Evolutionary conservation across 2,113 vertebrate genomes (phyloP), one percentile per base, ranked within the genome.

Genomic region (Diphyllodes magnificus): DNA sequence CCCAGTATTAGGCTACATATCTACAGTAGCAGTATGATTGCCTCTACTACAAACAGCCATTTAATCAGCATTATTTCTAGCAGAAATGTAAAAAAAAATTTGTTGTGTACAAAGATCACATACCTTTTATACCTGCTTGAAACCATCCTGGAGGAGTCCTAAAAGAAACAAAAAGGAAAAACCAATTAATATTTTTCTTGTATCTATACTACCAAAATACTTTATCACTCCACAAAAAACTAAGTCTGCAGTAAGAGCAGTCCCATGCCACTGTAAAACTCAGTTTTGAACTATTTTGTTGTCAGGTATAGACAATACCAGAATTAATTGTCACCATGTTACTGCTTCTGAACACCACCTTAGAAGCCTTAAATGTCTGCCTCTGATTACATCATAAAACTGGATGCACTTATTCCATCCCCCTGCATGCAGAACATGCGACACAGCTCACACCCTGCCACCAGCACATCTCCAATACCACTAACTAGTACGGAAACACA

Each of bases 71-170:
- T 71, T 47, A 53, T 30, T 90, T 88, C 53, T 60, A 20, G 10
- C 7, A 90, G 16, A 90, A 70, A 57, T 16, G 2, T 39, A 65
- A 63, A 64, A 68, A 9, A 73, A 73, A 8, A 2, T 9, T 9
- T 40, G 14, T 18, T 73, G 12, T 40, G 30, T 49, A 71, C 9
- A 47, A 90, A 83, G 31, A 83, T 84, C 15, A 40, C 98, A 98
- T 98, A 99, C 99, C 99, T 99, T 97, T 99, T 99, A 87, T 98
- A 98, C 94, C 98, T 98, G 95, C 98, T 98, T 91, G 98, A 97
- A 92, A 97, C 97, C 79, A 98, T 97, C 97, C 98, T 99, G 64
- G 98, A 97, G 28, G 98, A 98, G 9, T 99, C 99, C 99, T 99
- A 92, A 73, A 97, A 92, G 57, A 97, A 93, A 96, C 70, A 95